phyloP scores from a whole-genome alignment of 2,888 invertebrate species.

The Polydrusus cervinus region DNA sequence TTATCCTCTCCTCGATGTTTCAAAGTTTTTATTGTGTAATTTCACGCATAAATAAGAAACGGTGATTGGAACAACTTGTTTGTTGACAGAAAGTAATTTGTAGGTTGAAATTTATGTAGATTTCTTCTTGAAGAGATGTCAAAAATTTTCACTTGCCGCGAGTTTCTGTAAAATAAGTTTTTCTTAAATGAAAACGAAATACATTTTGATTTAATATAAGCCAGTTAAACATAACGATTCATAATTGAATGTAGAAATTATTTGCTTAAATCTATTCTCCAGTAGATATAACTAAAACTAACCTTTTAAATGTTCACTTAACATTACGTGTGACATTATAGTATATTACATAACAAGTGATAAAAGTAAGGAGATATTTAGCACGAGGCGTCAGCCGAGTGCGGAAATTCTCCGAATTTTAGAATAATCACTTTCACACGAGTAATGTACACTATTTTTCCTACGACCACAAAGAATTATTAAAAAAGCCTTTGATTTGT shows the following conservation, averaged over 20 bases:
- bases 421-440: too few relatives aligned
- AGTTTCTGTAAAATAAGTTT: background rate
- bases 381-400: too few relatives aligned
- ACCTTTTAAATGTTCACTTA: too few relatives aligned
- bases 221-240: background rate
- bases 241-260: background rate
- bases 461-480: too few relatives aligned
- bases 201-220: background rate
- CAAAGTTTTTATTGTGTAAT: constrained; percentile 5
- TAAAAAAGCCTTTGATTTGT: too few relatives aligned
- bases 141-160: background rate
- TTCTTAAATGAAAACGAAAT: background rate
- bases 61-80: background rate
- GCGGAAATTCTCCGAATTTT: too few relatives aligned
- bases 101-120: constrained; percentile 2
- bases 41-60: constrained; percentile 3
- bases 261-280: too few relatives aligned
- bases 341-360: too few relatives aligned
- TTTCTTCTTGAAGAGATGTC: background rate
- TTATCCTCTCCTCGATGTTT: background rate
- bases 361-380: too few relatives aligned
- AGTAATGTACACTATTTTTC: too few relatives aligned
- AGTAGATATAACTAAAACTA: too few relatives aligned
- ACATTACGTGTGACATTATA: too few relatives aligned
- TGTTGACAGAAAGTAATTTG: constrained; percentile 3